Conservation (phyloP, 1,140 invertebrate genomes). For the Drosophila sulfurigaster region DNA sequence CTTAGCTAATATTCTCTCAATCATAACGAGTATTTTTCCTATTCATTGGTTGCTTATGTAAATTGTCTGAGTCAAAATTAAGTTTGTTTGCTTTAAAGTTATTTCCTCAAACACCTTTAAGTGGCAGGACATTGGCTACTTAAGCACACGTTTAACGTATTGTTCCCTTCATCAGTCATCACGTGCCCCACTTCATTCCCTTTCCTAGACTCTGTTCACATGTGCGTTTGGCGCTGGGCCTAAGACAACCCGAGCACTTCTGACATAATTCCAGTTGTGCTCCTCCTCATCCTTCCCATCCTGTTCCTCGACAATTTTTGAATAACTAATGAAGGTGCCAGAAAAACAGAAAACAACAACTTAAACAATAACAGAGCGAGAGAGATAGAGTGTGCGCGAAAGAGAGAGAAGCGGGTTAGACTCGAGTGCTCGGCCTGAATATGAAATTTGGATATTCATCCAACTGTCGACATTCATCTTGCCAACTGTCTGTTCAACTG, state of each 20-base stretch:
- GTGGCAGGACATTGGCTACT: slow-evolving; percentile 35
- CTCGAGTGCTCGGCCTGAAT: slow-evolving; percentile 70
- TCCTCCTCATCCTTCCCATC: background rate
- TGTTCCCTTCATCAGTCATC: slow-evolving; percentile 35
- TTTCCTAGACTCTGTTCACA: slow-evolving; percentile 43
- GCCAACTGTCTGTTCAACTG: slow-evolving; percentile 70
- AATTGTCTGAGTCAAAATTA: background rate
- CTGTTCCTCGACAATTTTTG: slow-evolving; percentile 70
- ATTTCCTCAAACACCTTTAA: slow-evolving; percentile 5
- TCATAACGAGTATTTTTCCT: background rate
- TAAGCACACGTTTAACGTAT: slow-evolving; percentile 1
- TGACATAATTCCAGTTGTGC: slow-evolving; percentile 72
- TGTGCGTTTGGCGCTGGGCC: slow-evolving; percentile 44
- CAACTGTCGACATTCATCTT: slow-evolving; percentile 82
- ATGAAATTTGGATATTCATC: slow-evolving; percentile 77
- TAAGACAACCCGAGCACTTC: slow-evolving; percentile 59
- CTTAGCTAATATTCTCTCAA: background rate
- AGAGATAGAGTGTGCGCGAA: background rate
- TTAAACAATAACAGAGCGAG: slow-evolving; percentile 64
- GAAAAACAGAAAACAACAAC: slow-evolving; percentile 45
- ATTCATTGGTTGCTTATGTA: background rate
- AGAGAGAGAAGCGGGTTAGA: slow-evolving; percentile 22
- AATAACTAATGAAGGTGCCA: slow-evolving; percentile 82
- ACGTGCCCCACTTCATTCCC: background rate
- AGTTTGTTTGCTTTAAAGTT: slow-evolving; percentile 10